Conservation (phyloP, 2,113 vertebrate genomes). For the Hiodon alosoides region DNA sequence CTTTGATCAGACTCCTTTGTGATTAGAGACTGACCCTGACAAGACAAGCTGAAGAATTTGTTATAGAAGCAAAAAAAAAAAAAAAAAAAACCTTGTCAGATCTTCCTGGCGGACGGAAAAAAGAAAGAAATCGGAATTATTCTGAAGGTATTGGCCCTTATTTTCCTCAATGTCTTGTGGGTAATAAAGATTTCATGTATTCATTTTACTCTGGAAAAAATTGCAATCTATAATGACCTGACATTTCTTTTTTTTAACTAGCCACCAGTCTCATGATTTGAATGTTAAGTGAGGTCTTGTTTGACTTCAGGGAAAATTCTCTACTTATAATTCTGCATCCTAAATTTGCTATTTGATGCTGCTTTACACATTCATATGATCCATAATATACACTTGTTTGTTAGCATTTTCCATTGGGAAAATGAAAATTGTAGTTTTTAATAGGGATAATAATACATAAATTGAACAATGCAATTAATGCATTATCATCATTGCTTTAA, state of each 20-base stretch:
- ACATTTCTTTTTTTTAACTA: slow-evolving; percentile 66
- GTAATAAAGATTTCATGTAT: slow-evolving; percentile 78
- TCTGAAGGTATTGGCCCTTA: slow-evolving; percentile 44
- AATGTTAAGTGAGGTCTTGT: slow-evolving; percentile 56
- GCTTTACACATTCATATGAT: neutral
- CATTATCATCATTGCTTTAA: too few relatives aligned
- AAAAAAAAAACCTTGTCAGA: slow-evolving; percentile 5
- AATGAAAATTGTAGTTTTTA: too few relatives aligned
- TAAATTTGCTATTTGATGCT: slow-evolving; percentile 19
- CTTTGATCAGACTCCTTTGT: slow-evolving; percentile 26
- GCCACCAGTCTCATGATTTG: slow-evolving; percentile 57
- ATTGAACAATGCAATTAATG: too few relatives aligned
- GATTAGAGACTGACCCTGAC: slow-evolving; percentile 65
- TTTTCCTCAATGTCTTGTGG: slow-evolving; percentile 55
- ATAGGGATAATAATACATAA: too few relatives aligned
- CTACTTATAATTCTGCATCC: slow-evolving; percentile 46
- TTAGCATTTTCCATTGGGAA: too few relatives aligned
- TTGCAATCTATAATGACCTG: slow-evolving; percentile 70
- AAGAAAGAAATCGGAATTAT: slow-evolving; percentile 48
- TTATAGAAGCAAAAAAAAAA: slow-evolving; percentile 39
- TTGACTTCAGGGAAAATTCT: slow-evolving; percentile 36
- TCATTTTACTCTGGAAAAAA: slow-evolving; percentile 66
- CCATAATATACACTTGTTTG: neutral
- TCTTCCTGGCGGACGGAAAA: neutral
- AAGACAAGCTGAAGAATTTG: slow-evolving; percentile 56